phyloP scores from a whole-genome alignment of 2,888 invertebrate species.

The Deilephila elpenor region DNA sequence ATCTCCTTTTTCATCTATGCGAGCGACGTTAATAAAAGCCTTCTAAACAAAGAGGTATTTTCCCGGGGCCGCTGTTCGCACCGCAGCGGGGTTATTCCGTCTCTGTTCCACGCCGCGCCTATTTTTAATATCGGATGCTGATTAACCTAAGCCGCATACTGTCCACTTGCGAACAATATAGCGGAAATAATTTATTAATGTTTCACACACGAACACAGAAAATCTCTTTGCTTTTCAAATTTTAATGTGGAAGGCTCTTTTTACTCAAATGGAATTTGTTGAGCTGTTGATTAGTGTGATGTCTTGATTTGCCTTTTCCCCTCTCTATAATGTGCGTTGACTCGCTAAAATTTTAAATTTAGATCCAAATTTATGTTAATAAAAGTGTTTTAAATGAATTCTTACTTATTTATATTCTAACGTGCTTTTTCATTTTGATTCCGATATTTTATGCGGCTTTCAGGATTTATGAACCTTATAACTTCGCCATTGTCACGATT shows the following conservation, averaged over 20 bases:
- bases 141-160: constrained; percentile 38
- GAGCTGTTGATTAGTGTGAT: neutral
- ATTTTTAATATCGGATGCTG: constrained; percentile 40
- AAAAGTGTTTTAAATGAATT: neutral
- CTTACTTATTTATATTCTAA: too few relatives aligned
- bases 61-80: neutral
- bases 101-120: constrained; percentile 21
- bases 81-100: neutral
- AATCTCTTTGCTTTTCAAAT: constrained; percentile 29
- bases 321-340: neutral
- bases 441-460: too few relatives aligned
- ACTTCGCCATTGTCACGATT: too few relatives aligned
- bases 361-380: neutral
- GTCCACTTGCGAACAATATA: constrained; percentile 41
- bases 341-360: neutral
- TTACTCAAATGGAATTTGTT: neutral
- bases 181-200: constrained; percentile 42
- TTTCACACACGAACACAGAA: constrained; percentile 34
- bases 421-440: too few relatives aligned
- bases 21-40: constrained; percentile 10
- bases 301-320: neutral
- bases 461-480: too few relatives aligned
- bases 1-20: constrained; percentile 12
- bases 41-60: constrained; percentile 12
- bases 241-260: neutral